Conservation (phyloP, 1,140 invertebrate species). For the Nephila pilipes region DNA sequence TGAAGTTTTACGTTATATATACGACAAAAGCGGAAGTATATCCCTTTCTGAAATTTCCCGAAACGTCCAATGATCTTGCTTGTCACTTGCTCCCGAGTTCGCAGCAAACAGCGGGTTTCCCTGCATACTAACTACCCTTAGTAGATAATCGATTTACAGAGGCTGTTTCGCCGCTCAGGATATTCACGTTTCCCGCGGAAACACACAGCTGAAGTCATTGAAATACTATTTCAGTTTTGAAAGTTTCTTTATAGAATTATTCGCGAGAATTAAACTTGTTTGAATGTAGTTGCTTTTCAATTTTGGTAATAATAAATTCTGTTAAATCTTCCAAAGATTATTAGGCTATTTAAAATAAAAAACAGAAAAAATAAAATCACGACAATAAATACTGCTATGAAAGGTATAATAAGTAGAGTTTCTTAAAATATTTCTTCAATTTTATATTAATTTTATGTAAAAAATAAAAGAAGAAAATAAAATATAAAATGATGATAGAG, state of each 20-base stretch:
- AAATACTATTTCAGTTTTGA: neutral
- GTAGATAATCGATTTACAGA: conserved; percentile 22
- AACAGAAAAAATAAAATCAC: no score
- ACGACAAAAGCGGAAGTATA: neutral
- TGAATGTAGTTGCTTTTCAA: no score
- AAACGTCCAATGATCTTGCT: neutral
- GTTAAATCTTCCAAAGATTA: no score
- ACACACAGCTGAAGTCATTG: neutral
- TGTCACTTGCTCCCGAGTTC: conserved; percentile 5
- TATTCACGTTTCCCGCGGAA: conserved; percentile 4
- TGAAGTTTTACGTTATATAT: neutral
- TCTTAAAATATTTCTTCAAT: no score
- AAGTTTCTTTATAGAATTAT: neutral
- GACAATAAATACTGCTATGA: no score
- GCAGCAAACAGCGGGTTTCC: neutral
- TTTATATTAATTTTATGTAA: no score
- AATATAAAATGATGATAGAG: no score
- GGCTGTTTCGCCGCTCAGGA: neutral
- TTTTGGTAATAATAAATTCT: no score
- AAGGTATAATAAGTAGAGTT: no score
- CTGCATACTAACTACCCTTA: neutral
- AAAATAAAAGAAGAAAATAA: no score
- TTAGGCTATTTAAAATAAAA: no score
- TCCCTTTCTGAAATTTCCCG: neutral
- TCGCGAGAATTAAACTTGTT: neutral